Evolutionary conservation across 2,797 vertebrate genomes (phyloP).

Genomic region (Falco cherrug): DNA sequence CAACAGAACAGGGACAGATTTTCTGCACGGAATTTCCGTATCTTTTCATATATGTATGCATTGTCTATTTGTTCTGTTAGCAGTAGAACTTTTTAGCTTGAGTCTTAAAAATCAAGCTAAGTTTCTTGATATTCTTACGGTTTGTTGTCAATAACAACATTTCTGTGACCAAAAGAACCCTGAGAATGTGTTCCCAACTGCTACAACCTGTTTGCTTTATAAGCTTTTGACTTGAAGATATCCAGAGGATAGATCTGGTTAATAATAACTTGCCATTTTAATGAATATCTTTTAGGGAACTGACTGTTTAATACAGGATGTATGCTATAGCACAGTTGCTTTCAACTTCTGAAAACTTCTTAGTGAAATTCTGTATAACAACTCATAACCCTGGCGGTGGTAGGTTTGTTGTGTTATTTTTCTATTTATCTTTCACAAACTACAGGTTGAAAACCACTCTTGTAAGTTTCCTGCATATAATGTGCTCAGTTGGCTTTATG

Average conservation of each 20-base stretch:
- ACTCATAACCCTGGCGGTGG: not conserved
- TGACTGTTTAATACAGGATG: not conserved
- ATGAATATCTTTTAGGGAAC: not conserved
- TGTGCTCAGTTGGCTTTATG: not conserved
- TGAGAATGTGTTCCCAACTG: not conserved
- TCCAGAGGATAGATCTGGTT: conserved; percentile 6
- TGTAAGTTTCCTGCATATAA: not conserved
- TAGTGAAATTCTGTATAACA: not conserved
- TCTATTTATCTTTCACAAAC: not conserved
- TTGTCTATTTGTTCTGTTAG: not conserved
- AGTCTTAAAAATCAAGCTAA: not conserved
- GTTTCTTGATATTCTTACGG: not conserved
- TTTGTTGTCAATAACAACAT: not conserved
- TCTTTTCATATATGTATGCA: not conserved
- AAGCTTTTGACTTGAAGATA: not conserved
- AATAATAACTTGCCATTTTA: conserved; percentile 12
- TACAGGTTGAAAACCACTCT: not conserved
- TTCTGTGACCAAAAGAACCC: conserved; percentile 7
- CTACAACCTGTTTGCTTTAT: not conserved
- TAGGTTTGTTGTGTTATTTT: not conserved
- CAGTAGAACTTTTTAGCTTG: not conserved
- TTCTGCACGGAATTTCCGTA: rapidly evolving
- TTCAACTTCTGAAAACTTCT: not conserved
- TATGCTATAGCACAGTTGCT: not conserved
- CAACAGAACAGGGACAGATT: not conserved